A percentile compares a stretch with the other conserved stretches of the same genome.
These are phyloP conservation scores for Laticauda laticaudata DNA, from an alignment of 2,113 vertebrate genomes.

Conservation along the genomic window DNA sequence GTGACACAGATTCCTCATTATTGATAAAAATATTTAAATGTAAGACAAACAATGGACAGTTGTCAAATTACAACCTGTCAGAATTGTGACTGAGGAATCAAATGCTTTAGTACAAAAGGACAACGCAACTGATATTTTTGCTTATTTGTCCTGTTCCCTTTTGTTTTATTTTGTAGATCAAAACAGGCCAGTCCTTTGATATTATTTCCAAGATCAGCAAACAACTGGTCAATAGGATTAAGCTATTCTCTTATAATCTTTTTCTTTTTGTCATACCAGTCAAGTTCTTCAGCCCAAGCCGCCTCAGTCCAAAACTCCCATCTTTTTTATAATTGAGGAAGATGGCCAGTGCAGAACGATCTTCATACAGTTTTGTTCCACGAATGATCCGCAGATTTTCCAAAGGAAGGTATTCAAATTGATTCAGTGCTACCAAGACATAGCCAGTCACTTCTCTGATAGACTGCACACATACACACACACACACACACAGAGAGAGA, in stretches of 20 bases:
- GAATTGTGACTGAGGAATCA: neutral
- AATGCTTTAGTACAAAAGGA: neutral
- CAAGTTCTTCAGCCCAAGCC: constrained; percentile 91
- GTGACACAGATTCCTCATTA: neutral
- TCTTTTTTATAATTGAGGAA: constrained; percentile 98
- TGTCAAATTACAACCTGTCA: neutral
- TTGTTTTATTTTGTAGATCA: neutral
- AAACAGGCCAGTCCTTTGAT: neutral
- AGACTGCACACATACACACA: constrained; percentile 75
- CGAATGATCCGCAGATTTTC: constrained; percentile 94
- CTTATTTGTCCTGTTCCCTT: neutral
- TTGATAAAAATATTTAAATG: neutral
- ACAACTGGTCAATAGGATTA: accelerated
- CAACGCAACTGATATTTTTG: neutral
- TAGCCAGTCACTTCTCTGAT: constrained; percentile 97
- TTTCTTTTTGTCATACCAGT: constrained; percentile 75
- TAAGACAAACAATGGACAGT: neutral
- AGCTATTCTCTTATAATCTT: neutral
- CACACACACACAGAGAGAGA: constrained; percentile 40
- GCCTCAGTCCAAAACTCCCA: constrained; percentile 86
- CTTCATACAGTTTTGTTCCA: constrained; percentile 93
- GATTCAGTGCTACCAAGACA: constrained; percentile 94
- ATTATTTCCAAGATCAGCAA: neutral
- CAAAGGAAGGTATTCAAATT: constrained; percentile 93
- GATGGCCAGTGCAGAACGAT: constrained; percentile 88